Conservation (phyloP, 1,140 invertebrate species). For the Megathymus violae region DNA sequence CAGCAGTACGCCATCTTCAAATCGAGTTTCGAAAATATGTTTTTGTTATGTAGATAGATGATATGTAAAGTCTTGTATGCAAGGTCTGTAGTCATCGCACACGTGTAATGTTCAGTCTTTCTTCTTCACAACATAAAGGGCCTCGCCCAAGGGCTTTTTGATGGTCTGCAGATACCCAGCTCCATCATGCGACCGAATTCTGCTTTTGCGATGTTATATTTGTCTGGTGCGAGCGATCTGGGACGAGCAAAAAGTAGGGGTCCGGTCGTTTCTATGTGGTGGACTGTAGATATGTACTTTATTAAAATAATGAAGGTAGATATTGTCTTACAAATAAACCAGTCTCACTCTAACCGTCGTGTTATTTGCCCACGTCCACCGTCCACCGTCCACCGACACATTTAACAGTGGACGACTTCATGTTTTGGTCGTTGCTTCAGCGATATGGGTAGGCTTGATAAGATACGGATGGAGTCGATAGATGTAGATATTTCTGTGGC, state of each 20-base stretch:
- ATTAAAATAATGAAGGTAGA: too few relatives aligned
- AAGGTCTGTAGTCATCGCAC: constrained; percentile 29
- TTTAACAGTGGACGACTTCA: constrained; percentile 26
- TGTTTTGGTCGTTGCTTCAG: constrained; percentile 27
- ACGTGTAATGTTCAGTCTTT: constrained; percentile 7
- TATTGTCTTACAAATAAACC: too few relatives aligned
- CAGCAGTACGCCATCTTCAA: constrained; percentile 38
- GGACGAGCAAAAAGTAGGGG: constrained; percentile 22
- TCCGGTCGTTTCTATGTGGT: constrained; percentile 27
- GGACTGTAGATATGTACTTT: too few relatives aligned
- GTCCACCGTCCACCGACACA: too few relatives aligned
- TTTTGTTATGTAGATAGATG: constrained; percentile 30
- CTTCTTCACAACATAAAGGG: constrained; percentile 10
- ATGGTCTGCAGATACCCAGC: constrained; percentile 12
- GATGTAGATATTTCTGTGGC: constrained; percentile 29
- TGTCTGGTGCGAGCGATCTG: constrained; percentile 29
- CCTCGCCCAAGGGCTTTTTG: constrained; percentile 8
- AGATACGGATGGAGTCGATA: constrained; percentile 11
- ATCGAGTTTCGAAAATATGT: constrained; percentile 37
- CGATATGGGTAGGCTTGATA: constrained; percentile 31
- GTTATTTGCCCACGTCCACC: too few relatives aligned
- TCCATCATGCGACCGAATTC: constrained; percentile 25
- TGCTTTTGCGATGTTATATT: constrained; percentile 1
- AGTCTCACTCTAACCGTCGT: too few relatives aligned
- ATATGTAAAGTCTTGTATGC: constrained; percentile 40